Percentiles rank a stretch among this genome's conserved stretches.
These are phyloP conservation scores for Trachops cirrhosus DNA, from an alignment of 2,797 vertebrate species.

Conservation along the genomic window DNA sequence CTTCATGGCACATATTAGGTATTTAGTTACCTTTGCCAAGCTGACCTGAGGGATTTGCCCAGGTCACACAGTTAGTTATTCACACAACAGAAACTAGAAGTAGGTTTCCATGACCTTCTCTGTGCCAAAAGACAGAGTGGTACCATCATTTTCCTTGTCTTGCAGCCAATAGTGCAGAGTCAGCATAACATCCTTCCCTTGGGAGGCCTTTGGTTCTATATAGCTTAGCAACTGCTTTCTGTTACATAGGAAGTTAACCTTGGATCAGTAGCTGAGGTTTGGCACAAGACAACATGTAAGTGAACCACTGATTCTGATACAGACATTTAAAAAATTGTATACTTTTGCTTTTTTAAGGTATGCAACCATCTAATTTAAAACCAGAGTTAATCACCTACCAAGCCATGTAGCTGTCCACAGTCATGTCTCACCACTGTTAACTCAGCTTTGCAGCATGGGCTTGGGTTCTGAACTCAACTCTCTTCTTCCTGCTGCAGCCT, in stretches of 20 bases:
- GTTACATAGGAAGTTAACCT: not conserved
- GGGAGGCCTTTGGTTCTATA: not conserved
- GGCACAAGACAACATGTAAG: not conserved
- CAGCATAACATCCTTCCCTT: not conserved
- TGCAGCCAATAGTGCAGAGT: not conserved
- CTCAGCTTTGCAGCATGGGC: not conserved
- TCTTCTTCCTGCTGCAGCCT: not conserved
- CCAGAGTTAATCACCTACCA: not conserved
- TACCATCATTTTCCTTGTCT: not conserved
- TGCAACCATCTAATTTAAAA: not conserved
- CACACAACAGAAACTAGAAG: not conserved
- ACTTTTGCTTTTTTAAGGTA: not conserved
- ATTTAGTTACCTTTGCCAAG: not conserved
- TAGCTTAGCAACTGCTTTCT: not conserved
- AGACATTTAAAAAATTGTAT: not conserved
- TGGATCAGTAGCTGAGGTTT: not conserved
- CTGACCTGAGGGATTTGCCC: not conserved
- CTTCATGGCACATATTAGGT: not conserved
- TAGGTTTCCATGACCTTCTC: not conserved
- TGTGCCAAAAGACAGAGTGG: not conserved
- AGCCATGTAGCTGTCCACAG: not conserved
- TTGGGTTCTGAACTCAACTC: not conserved
- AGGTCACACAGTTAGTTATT: not conserved
- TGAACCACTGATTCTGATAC: not conserved
- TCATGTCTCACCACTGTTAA: not conserved